Base-by-base conservation (phyloP, 2,113 vertebrate genomes). In the Notothenia rossii region DNA sequence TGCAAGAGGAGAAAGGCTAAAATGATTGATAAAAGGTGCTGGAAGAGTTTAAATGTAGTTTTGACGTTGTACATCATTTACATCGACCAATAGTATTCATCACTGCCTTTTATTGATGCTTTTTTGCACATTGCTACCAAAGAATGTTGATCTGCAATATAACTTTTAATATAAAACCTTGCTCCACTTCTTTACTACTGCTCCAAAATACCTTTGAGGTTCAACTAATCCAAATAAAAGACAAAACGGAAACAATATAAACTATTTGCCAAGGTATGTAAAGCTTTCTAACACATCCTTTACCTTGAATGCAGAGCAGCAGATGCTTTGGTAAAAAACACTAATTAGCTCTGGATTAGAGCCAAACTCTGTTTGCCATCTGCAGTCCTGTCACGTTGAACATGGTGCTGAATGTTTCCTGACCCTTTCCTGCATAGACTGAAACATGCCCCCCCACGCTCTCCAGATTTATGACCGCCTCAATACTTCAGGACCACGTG, bases 401-500 rank as follows among this genome's bases (percentile, higher is more conserved):
- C 81, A 85, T 20, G 67, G 72, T 74, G 81, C 71, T 79, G 72
- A 81, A 86, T 83, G 89, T 83, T 90, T 91, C 70, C 73, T 79
- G 79, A 89, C 81, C 86, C 74, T 74, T 68, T 87, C 74, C 82
- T 63, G 69, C 68, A 50, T 71, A 61, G 84, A 80, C 76, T 84
- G 79, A 83, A 90, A 90, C 85, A 84, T 79, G 48, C 77, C 76
- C 83, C 83, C 81, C 90, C 51, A 13, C 20, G 64, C 8, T 13
- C 70, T 73, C 58, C 69, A 89, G 91, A 93, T 92, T 89, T 86
- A 91, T 83, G 89, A 86, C 79, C 15, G 7, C 77, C 77, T 82
- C 84, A 25, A 59, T 74, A 68, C 78, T 76, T 85, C 56, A 0
- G 1, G 49, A 51, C 72, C 62, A 69, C 33, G 70, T 78, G 78